Base-by-base conservation (phyloP, 2,888 invertebrate genomes). In the Apamea monoglypha region DNA sequence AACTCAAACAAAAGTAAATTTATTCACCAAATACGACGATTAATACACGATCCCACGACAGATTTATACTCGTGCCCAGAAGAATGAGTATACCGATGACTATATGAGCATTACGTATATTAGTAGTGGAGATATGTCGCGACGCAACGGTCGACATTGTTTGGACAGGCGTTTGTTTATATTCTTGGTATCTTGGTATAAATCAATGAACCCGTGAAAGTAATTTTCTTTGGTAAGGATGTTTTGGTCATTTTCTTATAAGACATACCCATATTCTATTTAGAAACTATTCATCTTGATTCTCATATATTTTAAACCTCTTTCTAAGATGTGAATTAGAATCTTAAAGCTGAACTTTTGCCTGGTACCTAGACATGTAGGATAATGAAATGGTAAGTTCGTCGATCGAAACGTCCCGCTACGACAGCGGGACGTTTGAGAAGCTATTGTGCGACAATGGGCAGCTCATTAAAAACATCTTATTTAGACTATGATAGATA, bases 1-100 rank as follows among this genome's bases (percentile, higher is more conserved):
- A 96, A 96, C 95, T 95, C 96, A 96, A 96, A 96, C 96, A 96
- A 96, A 96, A 96, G 95, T 94, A 96, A 96, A 96, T 96, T 96
- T 96, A 96, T 96, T 96, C 96, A 94, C 94, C 96, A 96, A 96
- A 96, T 95, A 96, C 95, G 92, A 92, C 96, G 96, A 96, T 96
- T 96, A 96, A 96, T 96, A 96, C 94, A 93, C 95, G 94, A 96
- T 96, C 94, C 94, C 93, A 89, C 92, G 94, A 95, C 94, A 95
- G 95, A 96, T 95, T 95, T 95, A 94, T 95, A 93, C 92, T 87
- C 87, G 84, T 92, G 90, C 90, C 85, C 79, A 85, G 84, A 88
- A 86, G 86, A 84, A 85, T 79, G 68, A 78, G 76, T 79, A 53
- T 70, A 63, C 18, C 29, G 82, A 69, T 61, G 66, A 61, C 67